Percentiles rank a stretch among this genome's conserved stretches.
Conservation (phyloP, 2,797 vertebrate species). For the Merluccius polli region DNA sequence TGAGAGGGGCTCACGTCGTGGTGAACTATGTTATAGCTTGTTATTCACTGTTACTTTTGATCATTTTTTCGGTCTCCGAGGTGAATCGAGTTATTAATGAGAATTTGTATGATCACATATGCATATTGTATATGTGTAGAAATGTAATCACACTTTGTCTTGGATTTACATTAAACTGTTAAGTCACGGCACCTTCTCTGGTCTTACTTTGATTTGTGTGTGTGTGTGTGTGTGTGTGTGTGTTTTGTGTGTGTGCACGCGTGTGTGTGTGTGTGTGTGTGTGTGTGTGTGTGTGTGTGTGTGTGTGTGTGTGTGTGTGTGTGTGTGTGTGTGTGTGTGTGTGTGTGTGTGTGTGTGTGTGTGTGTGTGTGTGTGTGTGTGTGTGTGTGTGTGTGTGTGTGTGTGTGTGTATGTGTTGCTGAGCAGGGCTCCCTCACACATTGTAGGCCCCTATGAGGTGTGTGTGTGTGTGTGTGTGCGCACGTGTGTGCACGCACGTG, state of each 20-base stretch:
- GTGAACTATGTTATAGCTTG: slow-evolving; percentile 99
- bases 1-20: slow-evolving; percentile 93
- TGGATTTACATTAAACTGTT: slow-evolving; percentile 99
- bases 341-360: background rate
- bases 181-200: slow-evolving; percentile 83
- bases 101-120: slow-evolving; percentile 99
- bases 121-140: slow-evolving; percentile 99
- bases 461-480: too few relatives aligned
- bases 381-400: too few relatives aligned
- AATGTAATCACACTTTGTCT: slow-evolving; percentile 99
- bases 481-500: too few relatives aligned
- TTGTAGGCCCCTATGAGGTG: too few relatives aligned
- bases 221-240: slow-evolving; percentile 5
- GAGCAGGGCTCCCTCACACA: too few relatives aligned
- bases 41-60: slow-evolving; percentile 99
- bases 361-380: too few relatives aligned
- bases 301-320: slow-evolving; percentile 10
- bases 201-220: slow-evolving; percentile 30
- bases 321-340: background rate
- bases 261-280: slow-evolving; percentile 11
- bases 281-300: background rate
- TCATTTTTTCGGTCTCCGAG: slow-evolving; percentile 99
- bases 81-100: slow-evolving; percentile 99
- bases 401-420: too few relatives aligned
- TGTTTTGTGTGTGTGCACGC: slow-evolving; percentile 5